Conservation (phyloP, 2,113 vertebrate genomes). For the Mustela lutreola region DNA sequence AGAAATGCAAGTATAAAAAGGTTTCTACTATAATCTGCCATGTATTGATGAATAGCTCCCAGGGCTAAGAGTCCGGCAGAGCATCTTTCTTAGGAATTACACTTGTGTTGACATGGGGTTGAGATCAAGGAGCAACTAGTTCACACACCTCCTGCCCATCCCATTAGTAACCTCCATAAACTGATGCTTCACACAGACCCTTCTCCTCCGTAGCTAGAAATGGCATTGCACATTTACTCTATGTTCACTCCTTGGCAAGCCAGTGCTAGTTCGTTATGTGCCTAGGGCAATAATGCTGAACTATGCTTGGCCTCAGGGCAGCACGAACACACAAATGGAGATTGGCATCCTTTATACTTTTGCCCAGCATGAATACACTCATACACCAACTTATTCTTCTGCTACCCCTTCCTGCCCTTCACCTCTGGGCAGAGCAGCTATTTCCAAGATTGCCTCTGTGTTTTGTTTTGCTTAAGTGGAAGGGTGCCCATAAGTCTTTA, state of each 20-base stretch:
- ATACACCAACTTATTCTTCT: background rate
- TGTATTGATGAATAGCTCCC: constrained; percentile 49
- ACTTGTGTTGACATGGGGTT: constrained; percentile 37
- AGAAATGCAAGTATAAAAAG: constrained; percentile 78
- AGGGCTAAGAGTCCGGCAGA: constrained; percentile 72
- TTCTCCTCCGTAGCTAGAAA: constrained; percentile 55
- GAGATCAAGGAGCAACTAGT: background rate
- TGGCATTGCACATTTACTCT: constrained; percentile 37
- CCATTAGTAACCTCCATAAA: constrained; percentile 28
- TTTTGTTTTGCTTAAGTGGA: constrained; percentile 61
- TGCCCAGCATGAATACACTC: background rate
- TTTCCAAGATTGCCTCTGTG: constrained; percentile 70
- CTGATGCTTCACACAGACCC: constrained; percentile 49
- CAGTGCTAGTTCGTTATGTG: constrained; percentile 76
- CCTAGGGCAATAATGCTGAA: constrained; percentile 41
- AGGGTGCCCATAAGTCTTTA: constrained; percentile 80
- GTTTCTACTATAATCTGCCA: constrained; percentile 65
- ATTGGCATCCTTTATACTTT: constrained; percentile 3
- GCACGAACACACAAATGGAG: constrained; percentile 5
- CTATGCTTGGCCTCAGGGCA: constrained; percentile 57
- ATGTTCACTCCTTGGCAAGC: constrained; percentile 68
- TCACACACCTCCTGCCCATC: background rate
- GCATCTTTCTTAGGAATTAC: constrained; percentile 72
- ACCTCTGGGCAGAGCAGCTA: constrained; percentile 32
- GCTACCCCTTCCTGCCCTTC: background rate